Evolutionary conservation across 2,797 vertebrate species (phyloP).

Genomic region (Ibycter americanus): DNA sequence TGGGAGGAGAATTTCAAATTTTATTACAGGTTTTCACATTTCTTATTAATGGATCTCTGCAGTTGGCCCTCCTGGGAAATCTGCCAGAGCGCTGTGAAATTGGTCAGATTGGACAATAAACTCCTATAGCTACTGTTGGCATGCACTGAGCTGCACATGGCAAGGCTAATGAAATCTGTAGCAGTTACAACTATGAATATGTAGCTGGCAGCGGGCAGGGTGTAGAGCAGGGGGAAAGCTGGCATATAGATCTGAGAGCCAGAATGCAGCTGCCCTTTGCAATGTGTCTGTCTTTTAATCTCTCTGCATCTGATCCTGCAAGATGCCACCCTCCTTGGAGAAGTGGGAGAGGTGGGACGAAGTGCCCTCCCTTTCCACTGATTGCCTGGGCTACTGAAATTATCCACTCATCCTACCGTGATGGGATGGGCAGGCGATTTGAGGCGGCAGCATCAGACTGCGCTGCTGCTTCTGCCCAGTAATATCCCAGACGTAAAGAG

Average conservation of each 20-base stretch:
- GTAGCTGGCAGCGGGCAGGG: slow-evolving; percentile 23
- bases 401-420: not conserved
- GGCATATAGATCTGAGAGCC: not conserved
- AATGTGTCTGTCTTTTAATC: not conserved
- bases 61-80: slow-evolving; percentile 20
- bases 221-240: not conserved
- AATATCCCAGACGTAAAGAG: not conserved
- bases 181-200: not conserved
- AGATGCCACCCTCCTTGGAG: not conserved
- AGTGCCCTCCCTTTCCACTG: not conserved
- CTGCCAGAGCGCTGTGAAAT: slow-evolving; percentile 15
- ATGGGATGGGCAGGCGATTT: not conserved
- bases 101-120: not conserved
- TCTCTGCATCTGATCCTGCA: not conserved
- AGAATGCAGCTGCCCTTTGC: slow-evolving; percentile 20
- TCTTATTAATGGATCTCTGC: slow-evolving; percentile 2
- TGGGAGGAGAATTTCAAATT: not conserved
- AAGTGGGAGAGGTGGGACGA: not conserved
- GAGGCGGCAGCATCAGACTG: not conserved
- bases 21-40: slow-evolving; percentile 12
- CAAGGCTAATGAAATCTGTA: not conserved
- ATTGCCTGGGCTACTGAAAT: not conserved
- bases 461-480: not conserved
- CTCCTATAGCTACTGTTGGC: not conserved
- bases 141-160: not conserved